Conservation (phyloP, 53 echinoderm and acorn worm species). For the Patiria pectinifera region DNA sequence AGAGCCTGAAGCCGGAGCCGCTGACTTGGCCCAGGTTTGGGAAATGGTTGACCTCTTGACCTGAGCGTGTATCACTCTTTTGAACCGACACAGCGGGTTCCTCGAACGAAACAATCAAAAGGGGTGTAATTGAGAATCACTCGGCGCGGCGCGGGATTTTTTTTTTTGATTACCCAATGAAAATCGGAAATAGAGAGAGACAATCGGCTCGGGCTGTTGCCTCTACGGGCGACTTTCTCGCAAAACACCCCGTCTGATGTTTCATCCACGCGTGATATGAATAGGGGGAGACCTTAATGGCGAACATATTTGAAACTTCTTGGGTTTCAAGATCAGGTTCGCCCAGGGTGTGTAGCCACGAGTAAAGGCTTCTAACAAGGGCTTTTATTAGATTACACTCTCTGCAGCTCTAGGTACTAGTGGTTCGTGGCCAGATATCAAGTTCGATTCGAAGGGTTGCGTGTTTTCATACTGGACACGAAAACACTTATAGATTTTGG, state of each 20-base stretch:
- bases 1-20: too few relatives aligned
- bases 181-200: neutral
- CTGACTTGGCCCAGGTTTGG: too few relatives aligned
- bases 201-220: neutral
- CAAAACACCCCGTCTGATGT: neutral
- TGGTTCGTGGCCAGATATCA: conserved; percentile 12
- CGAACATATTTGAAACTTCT: conserved; percentile 4
- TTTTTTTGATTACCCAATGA: neutral
- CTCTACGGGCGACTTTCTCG: neutral
- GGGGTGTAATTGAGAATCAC: conserved; percentile 11
- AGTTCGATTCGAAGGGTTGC: neutral
- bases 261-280: conserved; percentile 6
- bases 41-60: too few relatives aligned
- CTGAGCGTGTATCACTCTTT: neutral
- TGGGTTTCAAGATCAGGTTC: neutral
- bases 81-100: neutral
- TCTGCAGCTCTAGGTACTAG: neutral
- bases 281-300: neutral
- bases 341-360: too few relatives aligned
- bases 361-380: neutral
- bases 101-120: neutral
- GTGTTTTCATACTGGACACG: neutral
- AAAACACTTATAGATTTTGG: neutral
- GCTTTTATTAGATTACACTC: neutral
- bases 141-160: neutral